These are phyloP conservation scores for Trigoniulus corallinus DNA, from an alignment of 1,140 invertebrate genomes.

Conservation along the genomic window DNA sequence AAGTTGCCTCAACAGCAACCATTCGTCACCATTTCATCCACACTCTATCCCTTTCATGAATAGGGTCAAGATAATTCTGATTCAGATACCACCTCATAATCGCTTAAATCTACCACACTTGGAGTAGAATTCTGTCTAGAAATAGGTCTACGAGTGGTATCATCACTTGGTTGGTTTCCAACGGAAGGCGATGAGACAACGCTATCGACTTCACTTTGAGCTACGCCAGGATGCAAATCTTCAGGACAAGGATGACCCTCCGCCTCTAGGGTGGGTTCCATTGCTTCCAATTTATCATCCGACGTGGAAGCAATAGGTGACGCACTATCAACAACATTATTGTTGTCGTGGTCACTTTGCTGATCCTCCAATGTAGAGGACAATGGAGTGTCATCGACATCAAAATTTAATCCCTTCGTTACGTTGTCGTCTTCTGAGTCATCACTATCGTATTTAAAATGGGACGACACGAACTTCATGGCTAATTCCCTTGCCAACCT, in stretches of 20 bases:
- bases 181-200: background rate
- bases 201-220: background rate
- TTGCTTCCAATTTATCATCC: too few relatives aligned
- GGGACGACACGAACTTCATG: background rate
- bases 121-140: background rate
- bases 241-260: too few relatives aligned
- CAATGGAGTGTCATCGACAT: background rate
- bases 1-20: too few relatives aligned
- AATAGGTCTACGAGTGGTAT: too few relatives aligned
- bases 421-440: background rate
- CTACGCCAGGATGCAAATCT: too few relatives aligned
- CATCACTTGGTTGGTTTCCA: background rate
- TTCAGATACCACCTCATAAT: background rate
- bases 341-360: too few relatives aligned
- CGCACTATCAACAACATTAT: too few relatives aligned
- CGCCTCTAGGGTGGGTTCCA: too few relatives aligned
- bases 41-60: background rate
- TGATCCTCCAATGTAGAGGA: background rate
- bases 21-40: background rate
- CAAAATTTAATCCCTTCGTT: background rate
- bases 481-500: too few relatives aligned
- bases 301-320: too few relatives aligned
- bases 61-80: background rate
- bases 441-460: background rate
- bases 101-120: background rate